A percentile compares a stretch with the other conserved stretches of the same genome.
These are phyloP conservation scores for Rissa tridactyla DNA, from an alignment of 2,113 vertebrate genomes.

Conservation along the genomic window DNA sequence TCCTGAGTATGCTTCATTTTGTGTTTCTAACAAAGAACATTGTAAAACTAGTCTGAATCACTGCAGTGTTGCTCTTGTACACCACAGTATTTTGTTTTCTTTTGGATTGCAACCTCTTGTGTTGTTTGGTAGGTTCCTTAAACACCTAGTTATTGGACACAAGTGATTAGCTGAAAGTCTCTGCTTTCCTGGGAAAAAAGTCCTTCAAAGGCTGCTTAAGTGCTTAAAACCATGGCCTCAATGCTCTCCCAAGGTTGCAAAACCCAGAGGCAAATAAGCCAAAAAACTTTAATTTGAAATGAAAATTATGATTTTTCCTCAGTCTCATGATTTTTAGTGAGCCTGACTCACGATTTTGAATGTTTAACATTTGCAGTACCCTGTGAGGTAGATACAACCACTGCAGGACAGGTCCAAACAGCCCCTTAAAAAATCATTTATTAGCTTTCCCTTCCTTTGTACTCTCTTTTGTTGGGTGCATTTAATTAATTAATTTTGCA, in stretches of 20 bases:
- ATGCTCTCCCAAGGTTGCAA: not conserved
- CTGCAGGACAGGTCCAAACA: not conserved
- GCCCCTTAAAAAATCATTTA: not conserved
- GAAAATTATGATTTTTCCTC: not conserved
- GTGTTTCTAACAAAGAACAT: not conserved
- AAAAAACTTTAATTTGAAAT: not conserved
- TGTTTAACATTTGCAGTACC: not conserved
- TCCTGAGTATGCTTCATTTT: not conserved
- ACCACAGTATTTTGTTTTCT: not conserved
- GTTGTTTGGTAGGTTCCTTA: not conserved
- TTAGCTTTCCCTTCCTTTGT: constrained; percentile 4
- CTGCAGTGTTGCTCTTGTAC: not conserved
- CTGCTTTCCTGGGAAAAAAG: constrained; percentile 1
- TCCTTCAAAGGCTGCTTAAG: constrained; percentile 7
- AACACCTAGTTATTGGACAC: not conserved
- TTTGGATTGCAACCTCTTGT: not conserved
- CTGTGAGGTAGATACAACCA: not conserved
- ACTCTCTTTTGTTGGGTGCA: not conserved
- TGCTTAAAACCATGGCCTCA: not conserved
- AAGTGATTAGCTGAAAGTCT: not conserved
- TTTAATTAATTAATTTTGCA: constrained; percentile 40
- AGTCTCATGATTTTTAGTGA: not conserved
- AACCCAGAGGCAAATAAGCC: not conserved
- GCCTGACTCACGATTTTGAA: not conserved
- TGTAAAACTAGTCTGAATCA: not conserved